A percentile compares a stretch with the other conserved stretches of the same genome.
phyloP scores from a whole-genome alignment of 1,140 invertebrate genomes.

The Drosophila suzukii region DNA sequence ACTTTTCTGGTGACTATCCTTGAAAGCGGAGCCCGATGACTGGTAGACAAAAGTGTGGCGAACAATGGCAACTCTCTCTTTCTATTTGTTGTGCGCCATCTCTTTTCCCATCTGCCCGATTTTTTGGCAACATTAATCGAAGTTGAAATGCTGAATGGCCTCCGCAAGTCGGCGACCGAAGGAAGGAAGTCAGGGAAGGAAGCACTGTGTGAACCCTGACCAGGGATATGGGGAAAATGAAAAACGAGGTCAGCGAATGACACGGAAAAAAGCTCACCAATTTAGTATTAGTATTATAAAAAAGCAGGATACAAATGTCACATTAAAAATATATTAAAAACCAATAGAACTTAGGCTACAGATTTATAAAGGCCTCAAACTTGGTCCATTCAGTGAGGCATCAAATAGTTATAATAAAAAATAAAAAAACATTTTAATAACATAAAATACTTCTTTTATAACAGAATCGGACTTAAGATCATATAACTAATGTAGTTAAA shows the following conservation, averaged over 20 bases:
- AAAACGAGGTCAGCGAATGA: slow-evolving; percentile 28
- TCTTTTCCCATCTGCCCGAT: neutral
- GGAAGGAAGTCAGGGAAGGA: slow-evolving; percentile 56
- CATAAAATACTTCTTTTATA: no score
- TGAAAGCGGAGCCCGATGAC: slow-evolving; percentile 38
- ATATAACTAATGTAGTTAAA: no score
- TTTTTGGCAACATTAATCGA: slow-evolving; percentile 73
- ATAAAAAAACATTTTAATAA: no score
- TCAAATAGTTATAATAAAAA: no score
- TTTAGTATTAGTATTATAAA: neutral
- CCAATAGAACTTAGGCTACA: no score
- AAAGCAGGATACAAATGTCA: no score
- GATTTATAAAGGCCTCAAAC: no score
- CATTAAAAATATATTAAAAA: no score
- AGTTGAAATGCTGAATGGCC: slow-evolving; percentile 57
- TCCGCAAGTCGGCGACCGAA: slow-evolving; percentile 13
- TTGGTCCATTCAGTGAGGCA: no score
- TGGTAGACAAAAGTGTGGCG: slow-evolving; percentile 49
- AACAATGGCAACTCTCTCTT: slow-evolving; percentile 28
- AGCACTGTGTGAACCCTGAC: slow-evolving; percentile 44
- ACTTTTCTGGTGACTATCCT: slow-evolving; percentile 21
- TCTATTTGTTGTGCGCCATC: neutral
- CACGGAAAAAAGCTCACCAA: neutral
- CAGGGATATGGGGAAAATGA: slow-evolving; percentile 5
- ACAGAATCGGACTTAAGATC: no score